A percentile compares a stretch with the other conserved stretches of the same genome.
These are phyloP conservation scores for Eulemur rufifrons DNA, from an alignment of 2,113 vertebrate genomes.

Conservation along the genomic window DNA sequence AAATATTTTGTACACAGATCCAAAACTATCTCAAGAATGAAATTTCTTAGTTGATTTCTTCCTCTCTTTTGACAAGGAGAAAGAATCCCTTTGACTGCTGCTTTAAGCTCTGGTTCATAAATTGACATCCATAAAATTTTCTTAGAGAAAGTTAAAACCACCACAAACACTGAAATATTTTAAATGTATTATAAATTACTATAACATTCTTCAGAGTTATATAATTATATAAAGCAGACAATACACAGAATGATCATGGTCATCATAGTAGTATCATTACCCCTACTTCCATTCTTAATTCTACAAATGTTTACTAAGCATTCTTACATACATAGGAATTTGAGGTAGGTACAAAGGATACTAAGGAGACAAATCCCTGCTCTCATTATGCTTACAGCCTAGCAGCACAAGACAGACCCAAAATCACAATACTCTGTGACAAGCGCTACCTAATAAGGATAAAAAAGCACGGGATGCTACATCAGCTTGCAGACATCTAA, in stretches of 20 bases:
- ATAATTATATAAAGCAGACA: background rate
- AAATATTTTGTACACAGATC: background rate
- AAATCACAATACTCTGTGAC: background rate
- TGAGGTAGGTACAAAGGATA: background rate
- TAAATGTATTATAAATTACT: background rate
- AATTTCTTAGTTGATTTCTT: background rate
- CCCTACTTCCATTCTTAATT: background rate
- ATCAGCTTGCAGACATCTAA: background rate
- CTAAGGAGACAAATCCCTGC: background rate
- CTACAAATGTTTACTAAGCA: background rate
- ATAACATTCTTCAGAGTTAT: background rate
- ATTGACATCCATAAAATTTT: background rate
- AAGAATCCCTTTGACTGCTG: background rate
- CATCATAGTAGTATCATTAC: background rate
- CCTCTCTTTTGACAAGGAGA: background rate
- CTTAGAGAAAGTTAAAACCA: constrained; percentile 1
- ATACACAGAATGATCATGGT: background rate
- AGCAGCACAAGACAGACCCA: background rate
- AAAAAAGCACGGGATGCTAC: too few relatives aligned
- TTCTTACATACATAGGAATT: background rate
- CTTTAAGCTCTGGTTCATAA: background rate
- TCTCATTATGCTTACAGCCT: background rate
- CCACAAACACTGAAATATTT: background rate
- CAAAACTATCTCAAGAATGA: background rate
- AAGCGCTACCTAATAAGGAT: too few relatives aligned